Evolutionary conservation across 2,113 vertebrate species (phyloP).

Genomic region (Ellobius talpinus): DNA sequence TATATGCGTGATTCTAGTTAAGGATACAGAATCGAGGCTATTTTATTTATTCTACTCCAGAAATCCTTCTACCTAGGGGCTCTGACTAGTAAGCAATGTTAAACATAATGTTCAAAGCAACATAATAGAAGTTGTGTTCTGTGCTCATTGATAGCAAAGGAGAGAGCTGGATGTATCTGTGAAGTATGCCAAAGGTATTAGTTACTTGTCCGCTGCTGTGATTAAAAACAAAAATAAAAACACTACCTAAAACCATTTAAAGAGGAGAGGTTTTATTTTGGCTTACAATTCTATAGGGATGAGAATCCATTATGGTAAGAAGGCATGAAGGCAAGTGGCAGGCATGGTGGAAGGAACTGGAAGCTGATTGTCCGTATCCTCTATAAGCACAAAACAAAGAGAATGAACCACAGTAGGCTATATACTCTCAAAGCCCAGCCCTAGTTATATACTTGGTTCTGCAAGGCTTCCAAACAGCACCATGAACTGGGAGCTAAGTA

Average conservation of each 20-base stretch:
- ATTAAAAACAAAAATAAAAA: no score
- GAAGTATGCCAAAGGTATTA: neutral
- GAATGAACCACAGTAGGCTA: no score
- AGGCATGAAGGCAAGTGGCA: no score
- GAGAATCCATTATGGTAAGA: no score
- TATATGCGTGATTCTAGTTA: neutral
- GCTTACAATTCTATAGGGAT: neutral
- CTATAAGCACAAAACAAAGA: neutral
- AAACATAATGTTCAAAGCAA: neutral
- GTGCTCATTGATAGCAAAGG: rapidly evolving
- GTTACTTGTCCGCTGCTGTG: neutral
- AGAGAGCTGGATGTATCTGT: neutral
- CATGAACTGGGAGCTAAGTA: neutral
- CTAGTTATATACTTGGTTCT: neutral
- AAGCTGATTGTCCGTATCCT: neutral
- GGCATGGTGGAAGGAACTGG: neutral
- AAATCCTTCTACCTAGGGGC: neutral
- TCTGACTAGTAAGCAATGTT: neutral
- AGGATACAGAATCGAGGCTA: neutral
- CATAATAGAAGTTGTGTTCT: neutral
- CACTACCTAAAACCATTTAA: neutral
- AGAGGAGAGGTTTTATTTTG: neutral
- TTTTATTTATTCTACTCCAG: neutral
- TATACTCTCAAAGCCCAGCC: neutral
- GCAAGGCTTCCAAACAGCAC: neutral